Base-by-base conservation (phyloP, 2,797 vertebrate genomes). In the Crenichthys baileyi region DNA sequence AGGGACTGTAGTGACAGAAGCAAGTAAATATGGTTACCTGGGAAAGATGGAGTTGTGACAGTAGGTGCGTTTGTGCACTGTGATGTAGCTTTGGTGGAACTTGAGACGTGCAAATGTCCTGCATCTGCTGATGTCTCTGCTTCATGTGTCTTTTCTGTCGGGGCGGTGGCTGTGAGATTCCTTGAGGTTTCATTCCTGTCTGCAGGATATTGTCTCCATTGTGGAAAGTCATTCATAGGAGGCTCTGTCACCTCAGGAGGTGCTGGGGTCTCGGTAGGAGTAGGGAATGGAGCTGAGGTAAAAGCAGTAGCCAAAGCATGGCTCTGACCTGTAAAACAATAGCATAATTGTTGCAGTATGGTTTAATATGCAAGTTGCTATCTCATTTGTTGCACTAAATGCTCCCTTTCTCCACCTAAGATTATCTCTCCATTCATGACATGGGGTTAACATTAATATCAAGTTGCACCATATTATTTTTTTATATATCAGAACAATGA, bases 291-390 rank as follows among this genome's bases (percentile, higher is more conserved):
- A 12, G 44, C 9, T 15, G 58, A n/a, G 65, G 82, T 81, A 60
- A 79, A 16, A 22, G 74, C 75, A 39, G 87, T 39, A 70, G 87
- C 65, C 26, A 76, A 51, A 55, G 78, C 61, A 72, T 70, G 87
- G 73, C 41, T 78, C 75, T 94, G 89, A 79, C 91, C 95, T 95
- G 50, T 22, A 63, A 79, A 41, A 46, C n/a, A 41, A 78, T 22
- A 4, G 16, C 22, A 29, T 1, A 36, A 48, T 48, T 1, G n/a
- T 36, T 9, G 2, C 7, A 53, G 0, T 22, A 18, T 72, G 29
- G n/a, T n/a, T 24, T n/a, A 11, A 56, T 7, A 56, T 53, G 11
- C 24, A 56, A 53, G 20, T 20, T 24, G 7, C n/a, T n/a, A 56
- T 56, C 24, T 56, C 22, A 56, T 9, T 4, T n/a, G 55, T n/a